Percentiles rank a stretch among this genome's conserved stretches.
Conservation (phyloP, 2,797 vertebrate genomes). For the Amblyopsis hoosieri region DNA sequence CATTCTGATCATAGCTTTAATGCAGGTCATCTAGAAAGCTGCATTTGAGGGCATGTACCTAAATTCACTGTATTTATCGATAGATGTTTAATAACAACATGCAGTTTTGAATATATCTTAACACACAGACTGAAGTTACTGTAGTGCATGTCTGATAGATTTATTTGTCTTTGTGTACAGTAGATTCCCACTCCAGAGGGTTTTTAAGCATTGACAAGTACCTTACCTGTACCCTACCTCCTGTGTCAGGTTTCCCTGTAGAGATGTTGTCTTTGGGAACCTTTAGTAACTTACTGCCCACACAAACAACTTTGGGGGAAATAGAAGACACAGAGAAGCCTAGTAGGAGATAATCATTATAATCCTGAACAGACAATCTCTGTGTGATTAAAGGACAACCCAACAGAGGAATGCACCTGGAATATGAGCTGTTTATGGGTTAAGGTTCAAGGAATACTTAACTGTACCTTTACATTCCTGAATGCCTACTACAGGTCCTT, state of each 20-base stretch:
- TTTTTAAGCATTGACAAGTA: too few species aligned
- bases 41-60: background rate
- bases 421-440: conserved; percentile 41
- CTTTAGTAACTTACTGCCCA: background rate
- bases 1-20: background rate
- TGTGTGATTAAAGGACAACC: background rate
- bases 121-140: too few species aligned
- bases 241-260: too few species aligned
- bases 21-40: background rate
- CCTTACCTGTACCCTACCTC: too few species aligned
- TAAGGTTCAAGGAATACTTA: conserved; percentile 48
- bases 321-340: background rate
- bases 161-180: too few species aligned
- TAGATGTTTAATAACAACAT: conserved; percentile 6
- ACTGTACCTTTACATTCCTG: conserved; percentile 38
- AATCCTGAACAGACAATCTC: background rate
- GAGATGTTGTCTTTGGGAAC: too few species aligned
- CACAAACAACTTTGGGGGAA: background rate
- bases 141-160: too few species aligned
- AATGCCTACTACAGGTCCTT: too few species aligned
- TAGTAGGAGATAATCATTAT: conserved; percentile 10
- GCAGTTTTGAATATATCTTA: background rate
- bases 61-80: background rate
- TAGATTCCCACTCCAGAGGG: too few species aligned
- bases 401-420: conserved; percentile 31